Conservation (phyloP, 2,888 invertebrate genomes). For the Lysandra bellargus region DNA sequence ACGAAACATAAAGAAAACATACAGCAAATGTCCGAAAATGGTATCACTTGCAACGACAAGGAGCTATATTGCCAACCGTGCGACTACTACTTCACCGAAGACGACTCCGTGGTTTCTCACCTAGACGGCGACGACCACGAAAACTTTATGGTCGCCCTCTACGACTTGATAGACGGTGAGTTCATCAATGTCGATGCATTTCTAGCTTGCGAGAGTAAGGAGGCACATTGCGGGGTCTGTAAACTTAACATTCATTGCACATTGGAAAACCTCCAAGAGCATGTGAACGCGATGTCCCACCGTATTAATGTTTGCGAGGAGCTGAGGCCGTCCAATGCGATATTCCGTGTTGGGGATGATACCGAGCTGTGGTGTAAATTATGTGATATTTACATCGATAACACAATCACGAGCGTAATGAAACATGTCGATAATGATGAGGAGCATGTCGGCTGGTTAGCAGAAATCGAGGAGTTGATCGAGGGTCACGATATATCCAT, state of each 20-base stretch:
- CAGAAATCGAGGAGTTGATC: slow-evolving; percentile 56
- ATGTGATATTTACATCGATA: slow-evolving; percentile 54
- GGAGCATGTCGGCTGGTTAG: slow-evolving; percentile 56
- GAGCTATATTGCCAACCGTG: slow-evolving; percentile 59
- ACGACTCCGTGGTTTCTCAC: slow-evolving; percentile 56
- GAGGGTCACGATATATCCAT: slow-evolving; percentile 53
- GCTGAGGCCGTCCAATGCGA: slow-evolving; percentile 56
- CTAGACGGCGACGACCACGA: slow-evolving; percentile 56
- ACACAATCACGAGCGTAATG: slow-evolving; percentile 53
- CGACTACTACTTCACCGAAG: slow-evolving; percentile 48
- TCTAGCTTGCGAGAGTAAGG: slow-evolving; percentile 54
- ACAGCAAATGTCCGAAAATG: slow-evolving; percentile 57
- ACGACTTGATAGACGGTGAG: slow-evolving; percentile 60
- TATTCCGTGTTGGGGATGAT: slow-evolving; percentile 55
- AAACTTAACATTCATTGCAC: slow-evolving; percentile 49
- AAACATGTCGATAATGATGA: slow-evolving; percentile 59
- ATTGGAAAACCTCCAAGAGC: slow-evolving; percentile 53
- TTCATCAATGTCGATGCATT: slow-evolving; percentile 56
- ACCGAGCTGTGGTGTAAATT: slow-evolving; percentile 60
- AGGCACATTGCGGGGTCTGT: slow-evolving; percentile 59
- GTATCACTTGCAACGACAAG: slow-evolving; percentile 51
- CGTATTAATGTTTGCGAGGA: slow-evolving; percentile 54
- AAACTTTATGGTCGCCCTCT: slow-evolving; percentile 59
- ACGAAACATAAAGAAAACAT: slow-evolving; percentile 61
- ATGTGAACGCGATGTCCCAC: slow-evolving; percentile 57